phyloP scores from a whole-genome alignment of 1,140 invertebrate species.

The Planococcus citri region DNA sequence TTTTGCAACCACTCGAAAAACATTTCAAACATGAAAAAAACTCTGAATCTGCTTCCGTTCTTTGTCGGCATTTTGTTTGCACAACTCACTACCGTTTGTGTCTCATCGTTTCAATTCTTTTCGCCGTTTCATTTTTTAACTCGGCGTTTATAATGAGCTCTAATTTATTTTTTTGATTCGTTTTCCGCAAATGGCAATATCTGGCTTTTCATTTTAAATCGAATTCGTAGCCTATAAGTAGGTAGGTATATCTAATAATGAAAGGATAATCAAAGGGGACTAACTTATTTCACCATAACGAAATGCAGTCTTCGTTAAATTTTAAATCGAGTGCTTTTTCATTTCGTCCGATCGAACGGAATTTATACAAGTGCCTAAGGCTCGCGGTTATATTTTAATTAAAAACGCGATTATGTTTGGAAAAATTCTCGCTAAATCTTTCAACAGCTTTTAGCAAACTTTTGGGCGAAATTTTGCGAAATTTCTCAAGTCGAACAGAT shows the following conservation, averaged over 20 bases:
- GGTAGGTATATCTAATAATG: too few relatives aligned
- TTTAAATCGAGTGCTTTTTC: background rate
- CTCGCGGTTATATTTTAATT: background rate
- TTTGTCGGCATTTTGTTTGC: background rate
- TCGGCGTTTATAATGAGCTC: background rate
- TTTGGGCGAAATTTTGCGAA: too few relatives aligned
- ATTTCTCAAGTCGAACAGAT: too few relatives aligned
- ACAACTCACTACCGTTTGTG: background rate
- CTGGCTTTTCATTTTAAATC: slow-evolving; percentile 2
- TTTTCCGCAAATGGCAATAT: background rate
- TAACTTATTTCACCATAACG: background rate
- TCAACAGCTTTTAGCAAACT: too few relatives aligned
- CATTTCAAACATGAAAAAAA: too few relatives aligned
- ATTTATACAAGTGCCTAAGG: background rate
- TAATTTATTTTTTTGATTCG: background rate
- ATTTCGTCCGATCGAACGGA: background rate
- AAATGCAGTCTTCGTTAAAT: background rate
- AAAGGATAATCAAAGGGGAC: background rate
- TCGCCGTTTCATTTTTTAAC: background rate
- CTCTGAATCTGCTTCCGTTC: background rate
- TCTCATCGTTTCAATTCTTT: too few relatives aligned
- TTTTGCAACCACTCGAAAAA: too few relatives aligned
- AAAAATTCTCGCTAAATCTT: too few relatives aligned
- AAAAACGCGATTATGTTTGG: background rate
- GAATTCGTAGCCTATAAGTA: background rate